Evolutionary conservation across 2,797 vertebrate genomes (phyloP).

Genomic region (Prionace glauca): DNA sequence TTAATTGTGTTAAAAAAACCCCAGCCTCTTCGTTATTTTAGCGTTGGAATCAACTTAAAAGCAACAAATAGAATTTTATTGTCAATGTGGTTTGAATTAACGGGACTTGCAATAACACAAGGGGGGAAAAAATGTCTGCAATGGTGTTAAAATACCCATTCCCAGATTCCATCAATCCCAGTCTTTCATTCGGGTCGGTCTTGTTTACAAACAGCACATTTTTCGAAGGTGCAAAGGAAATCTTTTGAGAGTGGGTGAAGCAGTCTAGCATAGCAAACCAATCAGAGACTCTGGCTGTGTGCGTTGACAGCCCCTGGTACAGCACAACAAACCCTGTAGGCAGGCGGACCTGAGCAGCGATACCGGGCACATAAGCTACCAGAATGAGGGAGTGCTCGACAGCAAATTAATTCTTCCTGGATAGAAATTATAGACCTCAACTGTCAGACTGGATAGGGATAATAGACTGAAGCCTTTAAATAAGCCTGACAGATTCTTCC

Average conservation of each 20-base stretch:
- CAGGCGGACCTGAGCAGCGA: neutral
- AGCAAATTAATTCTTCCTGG: neutral
- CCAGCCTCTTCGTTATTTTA: constrained; percentile 8
- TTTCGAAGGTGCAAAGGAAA: neutral
- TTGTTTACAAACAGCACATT: neutral
- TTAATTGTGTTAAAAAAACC: neutral
- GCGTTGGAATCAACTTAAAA: constrained; percentile 24
- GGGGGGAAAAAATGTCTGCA: neutral
- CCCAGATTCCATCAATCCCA: neutral
- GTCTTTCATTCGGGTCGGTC: neutral
- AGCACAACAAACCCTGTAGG: neutral
- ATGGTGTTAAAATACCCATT: neutral
- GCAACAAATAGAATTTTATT: neutral
- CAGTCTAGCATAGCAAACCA: neutral
- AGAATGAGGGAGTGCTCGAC: neutral
- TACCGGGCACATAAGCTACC: too few species aligned
- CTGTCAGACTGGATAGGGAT: neutral
- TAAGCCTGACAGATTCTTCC: constrained; percentile 1
- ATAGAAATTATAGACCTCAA: neutral
- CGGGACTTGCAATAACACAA: constrained; percentile 10
- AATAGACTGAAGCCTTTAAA: neutral
- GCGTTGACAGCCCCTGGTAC: neutral
- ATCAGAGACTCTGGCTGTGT: neutral
- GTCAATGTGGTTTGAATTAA: constrained; percentile 38
- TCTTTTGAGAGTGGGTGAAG: neutral